These are phyloP conservation scores for Cirrhinus molitorella DNA, from an alignment of 2,797 vertebrate species.

Conservation along the genomic window DNA sequence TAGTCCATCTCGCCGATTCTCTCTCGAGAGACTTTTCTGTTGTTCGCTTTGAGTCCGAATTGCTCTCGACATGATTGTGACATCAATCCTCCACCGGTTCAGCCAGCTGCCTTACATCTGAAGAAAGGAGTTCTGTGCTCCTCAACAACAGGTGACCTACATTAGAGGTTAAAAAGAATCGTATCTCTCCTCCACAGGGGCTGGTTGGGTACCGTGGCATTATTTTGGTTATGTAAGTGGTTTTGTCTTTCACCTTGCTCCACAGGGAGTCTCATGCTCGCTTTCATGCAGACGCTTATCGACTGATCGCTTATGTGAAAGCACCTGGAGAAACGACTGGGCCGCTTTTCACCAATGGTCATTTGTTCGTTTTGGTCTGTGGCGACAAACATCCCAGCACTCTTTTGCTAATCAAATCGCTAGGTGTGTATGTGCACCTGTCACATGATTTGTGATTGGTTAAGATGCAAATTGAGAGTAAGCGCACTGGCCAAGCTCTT, in stretches of 20 bases:
- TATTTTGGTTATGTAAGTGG: constrained; percentile 63
- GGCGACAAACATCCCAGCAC: constrained; percentile 2
- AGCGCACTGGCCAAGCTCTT: constrained; percentile 13
- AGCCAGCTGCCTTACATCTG: constrained; percentile 55
- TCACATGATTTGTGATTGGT: constrained; percentile 40
- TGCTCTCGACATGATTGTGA: constrained; percentile 20
- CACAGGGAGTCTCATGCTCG: constrained; percentile 19
- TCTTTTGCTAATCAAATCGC: constrained; percentile 45
- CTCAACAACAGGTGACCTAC: constrained; percentile 58
- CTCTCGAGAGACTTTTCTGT: not conserved
- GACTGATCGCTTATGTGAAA: constrained; percentile 23
- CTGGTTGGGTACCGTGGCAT: constrained; percentile 65
- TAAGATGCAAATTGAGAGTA: constrained; percentile 41
- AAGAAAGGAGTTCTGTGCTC: constrained; percentile 60
- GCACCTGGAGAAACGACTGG: not conserved
- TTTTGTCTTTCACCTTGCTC: constrained; percentile 57
- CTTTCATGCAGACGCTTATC: constrained; percentile 39
- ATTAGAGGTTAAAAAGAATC: constrained; percentile 52
- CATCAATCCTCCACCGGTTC: constrained; percentile 25
- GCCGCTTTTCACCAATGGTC: constrained; percentile 1
- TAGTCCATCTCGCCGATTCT: constrained; percentile 61
- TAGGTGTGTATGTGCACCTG: constrained; percentile 33
- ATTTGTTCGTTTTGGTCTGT: constrained; percentile 7
- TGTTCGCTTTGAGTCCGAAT: constrained; percentile 29
- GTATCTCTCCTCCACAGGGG: constrained; percentile 57